phyloP scores from a whole-genome alignment of 2,797 vertebrate species.

The Falco novaeseelandiae region DNA sequence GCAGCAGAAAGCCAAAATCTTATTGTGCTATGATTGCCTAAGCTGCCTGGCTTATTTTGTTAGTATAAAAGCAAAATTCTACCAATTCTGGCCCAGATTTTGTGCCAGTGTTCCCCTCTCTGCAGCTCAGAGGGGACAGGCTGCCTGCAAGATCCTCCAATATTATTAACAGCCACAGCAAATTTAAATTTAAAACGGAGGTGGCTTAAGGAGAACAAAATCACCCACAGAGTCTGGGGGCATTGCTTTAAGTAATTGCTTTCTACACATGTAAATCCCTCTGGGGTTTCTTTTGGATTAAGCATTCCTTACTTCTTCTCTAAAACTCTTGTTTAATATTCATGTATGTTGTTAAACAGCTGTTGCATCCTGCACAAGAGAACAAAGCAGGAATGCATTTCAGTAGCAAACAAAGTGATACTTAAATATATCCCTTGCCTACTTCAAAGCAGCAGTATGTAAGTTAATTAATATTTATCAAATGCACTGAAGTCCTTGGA shows the following conservation, averaged over 20 bases:
- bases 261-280: background rate
- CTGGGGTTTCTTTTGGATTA: conserved; percentile 8
- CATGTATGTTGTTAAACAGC: background rate
- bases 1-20: background rate
- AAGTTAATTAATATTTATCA: conserved; percentile 13
- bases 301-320: conserved; percentile 17
- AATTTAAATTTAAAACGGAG: background rate
- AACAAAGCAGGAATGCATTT: background rate
- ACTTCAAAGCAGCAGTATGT: background rate
- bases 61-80: background rate
- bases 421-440: background rate
- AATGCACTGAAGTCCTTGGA: background rate
- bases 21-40: background rate
- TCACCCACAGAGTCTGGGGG: background rate
- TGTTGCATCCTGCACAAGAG: background rate
- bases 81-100: background rate
- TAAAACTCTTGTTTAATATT: conserved; percentile 44
- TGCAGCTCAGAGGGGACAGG: background rate
- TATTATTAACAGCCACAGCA: background rate
- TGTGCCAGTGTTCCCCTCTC: background rate
- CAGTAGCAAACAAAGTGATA: background rate
- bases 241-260: background rate
- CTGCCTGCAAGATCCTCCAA: background rate
- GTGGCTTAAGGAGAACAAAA: background rate
- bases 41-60: background rate